Evolutionary conservation across 2,888 invertebrate species (phyloP), one percentile per base, ranked within the genome.

Genomic region (Himalopsyche kuldschensis): DNA sequence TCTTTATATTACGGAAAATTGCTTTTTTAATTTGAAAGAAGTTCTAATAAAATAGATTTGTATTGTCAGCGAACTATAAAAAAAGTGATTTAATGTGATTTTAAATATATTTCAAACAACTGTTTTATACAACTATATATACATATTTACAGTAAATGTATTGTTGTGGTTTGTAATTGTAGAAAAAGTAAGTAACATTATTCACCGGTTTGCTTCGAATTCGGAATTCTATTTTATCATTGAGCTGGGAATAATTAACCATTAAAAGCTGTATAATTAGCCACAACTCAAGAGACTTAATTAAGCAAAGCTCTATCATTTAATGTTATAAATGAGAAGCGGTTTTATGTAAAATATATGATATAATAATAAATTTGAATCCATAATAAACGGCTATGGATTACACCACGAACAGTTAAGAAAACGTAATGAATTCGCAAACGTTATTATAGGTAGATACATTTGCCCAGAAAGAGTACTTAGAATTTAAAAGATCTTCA

Each of bases 381-480:
- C 24, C 6, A 55, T 55, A 55, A 55, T 55, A 55, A 24, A 55
- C 55, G 55, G 55, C 55, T 24, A 24, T 20, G 55, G 55, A 55
- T 55, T 55, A 55, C 15, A 55, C 55, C 55, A 55, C 55, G 55
- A 55, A 55, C 55, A 55, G 55, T 55, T 35, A 75, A 69, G 69
- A 80, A 80, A 41, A 80, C 27, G 41, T 80, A 76, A 76, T 76
- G 31, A 35, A 76, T 76, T 76, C 31, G 31, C 31, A 76, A 75
- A 76, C 35, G 76, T 55, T 20, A 55, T 55, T 55, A 55, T 55
- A 55, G 55, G 55, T 55, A 55, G 20, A 55, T 55, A 55, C 55
- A 55, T 55, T 55, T 55, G 6, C 55, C 20, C 20, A 55, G 55
- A 55, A 55, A 20, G 55, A 20, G 55, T 55, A 55, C 55, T 55